These are phyloP conservation scores for Myrmecobius fasciatus DNA, from an alignment of 2,113 vertebrate species.

Conservation along the genomic window DNA sequence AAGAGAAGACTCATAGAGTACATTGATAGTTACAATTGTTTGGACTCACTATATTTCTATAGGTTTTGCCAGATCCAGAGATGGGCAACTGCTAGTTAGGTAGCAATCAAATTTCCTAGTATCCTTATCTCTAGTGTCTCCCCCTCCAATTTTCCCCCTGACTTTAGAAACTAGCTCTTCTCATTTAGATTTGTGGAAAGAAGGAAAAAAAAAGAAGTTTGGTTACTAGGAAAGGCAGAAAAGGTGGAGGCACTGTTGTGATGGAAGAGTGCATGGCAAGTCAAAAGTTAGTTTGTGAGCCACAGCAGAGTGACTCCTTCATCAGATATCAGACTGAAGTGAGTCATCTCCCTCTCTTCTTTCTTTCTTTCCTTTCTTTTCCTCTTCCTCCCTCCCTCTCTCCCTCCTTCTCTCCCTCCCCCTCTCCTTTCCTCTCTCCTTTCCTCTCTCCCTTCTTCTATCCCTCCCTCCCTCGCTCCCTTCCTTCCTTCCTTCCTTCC, in stretches of 20 bases:
- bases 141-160: too few species aligned
- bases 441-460: too few species aligned
- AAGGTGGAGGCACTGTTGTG: background rate
- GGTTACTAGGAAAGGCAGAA: background rate
- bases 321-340: background rate
- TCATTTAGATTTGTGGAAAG: background rate
- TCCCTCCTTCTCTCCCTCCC: accelerated
- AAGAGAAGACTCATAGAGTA: background rate
- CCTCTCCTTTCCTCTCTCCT: too few species aligned
- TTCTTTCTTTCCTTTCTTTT: accelerated
- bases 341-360: background rate
- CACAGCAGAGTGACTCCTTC: background rate
- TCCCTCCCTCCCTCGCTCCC: too few species aligned
- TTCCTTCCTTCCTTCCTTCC: too few species aligned
- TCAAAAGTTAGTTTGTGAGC: background rate
- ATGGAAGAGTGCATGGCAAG: background rate
- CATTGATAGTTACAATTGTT: background rate
- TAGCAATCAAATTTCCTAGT: background rate
- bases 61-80: background rate
- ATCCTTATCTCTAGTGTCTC: background rate
- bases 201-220: background rate
- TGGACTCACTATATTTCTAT: background rate
- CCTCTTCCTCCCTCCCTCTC: background rate
- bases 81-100: background rate
- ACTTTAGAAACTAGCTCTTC: background rate